These are phyloP conservation scores for Matsumyia berberina DNA, from an alignment of 2,888 invertebrate genomes.

Conservation along the genomic window DNA sequence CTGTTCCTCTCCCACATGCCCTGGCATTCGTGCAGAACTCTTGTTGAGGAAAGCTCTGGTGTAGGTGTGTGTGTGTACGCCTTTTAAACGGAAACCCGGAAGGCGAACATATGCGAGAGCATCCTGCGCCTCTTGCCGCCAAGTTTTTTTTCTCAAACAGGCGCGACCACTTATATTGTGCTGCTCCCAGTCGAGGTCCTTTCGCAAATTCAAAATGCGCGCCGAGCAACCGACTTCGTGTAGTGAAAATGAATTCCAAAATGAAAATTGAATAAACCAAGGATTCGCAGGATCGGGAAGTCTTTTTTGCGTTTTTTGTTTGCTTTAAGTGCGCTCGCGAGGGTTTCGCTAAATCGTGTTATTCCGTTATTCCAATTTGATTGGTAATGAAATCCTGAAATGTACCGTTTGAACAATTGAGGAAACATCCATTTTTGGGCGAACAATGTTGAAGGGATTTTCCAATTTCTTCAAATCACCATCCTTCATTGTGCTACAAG, in stretches of 20 bases:
- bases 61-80: not conserved
- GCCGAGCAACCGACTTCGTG: conserved; percentile 19
- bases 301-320: not conserved
- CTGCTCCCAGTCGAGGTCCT: conserved; percentile 2
- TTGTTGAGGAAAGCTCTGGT: not conserved
- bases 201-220: not conserved
- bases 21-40: conserved; percentile 21
- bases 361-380: conserved; percentile 67
- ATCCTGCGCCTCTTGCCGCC: conserved; percentile 36
- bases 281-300: conserved; percentile 32
- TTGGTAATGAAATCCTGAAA: conserved; percentile 70
- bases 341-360: conserved; percentile 52
- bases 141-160: conserved; percentile 24
- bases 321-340: conserved; percentile 7
- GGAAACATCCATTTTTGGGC: conserved; percentile 58
- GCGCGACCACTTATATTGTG: conserved; percentile 47
- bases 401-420: conserved; percentile 64
- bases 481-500: too few species aligned
- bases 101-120: conserved; percentile 63
- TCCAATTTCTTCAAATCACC: conserved; percentile 8
- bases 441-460: conserved; percentile 44
- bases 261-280: conserved; percentile 72
- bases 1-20: not conserved
- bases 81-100: conserved; percentile 44
- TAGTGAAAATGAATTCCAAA: conserved; percentile 56